Base-by-base conservation (phyloP, 2,888 invertebrate genomes). In the Lissonota sp. region DNA sequence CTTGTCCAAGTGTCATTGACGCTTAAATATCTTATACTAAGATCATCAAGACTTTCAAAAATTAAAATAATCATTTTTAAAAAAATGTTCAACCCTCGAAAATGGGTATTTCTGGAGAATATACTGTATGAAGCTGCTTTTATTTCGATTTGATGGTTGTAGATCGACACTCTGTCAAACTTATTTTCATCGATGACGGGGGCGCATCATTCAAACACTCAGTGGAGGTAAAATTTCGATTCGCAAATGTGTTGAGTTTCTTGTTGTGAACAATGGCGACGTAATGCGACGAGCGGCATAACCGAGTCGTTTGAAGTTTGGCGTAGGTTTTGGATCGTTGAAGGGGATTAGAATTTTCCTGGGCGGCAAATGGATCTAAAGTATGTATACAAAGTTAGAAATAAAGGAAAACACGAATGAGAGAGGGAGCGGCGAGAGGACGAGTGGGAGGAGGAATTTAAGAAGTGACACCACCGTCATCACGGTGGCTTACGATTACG, bases 401-500 rank as follows among this genome's bases (percentile, higher is more conserved):
- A 80, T 72, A 71, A 57, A 44, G 66, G 58, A 66, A 71, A 80
- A 80, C 39, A 75, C 53, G 40, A 46, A 58, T 39, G 39, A 49
- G 66, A 79, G 44, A 60, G 67, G 64, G 77, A 42, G 74, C 58
- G 76, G 73, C 53, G 57, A 71, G 58, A 58, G 62, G 74, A 75
- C 16, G 40, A 83, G 69, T 63, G 37, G 53, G 55, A 57, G 55
- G 55, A 64, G 73, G 42, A 49, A 70, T 37, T 57, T 26, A 16
- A n/a, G 72, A 64, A 74, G 76, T 82, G 72, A 75, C 77, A 58
- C 57, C 67, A 67, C 69, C 78, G 67, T 71, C 74, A 77, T 79
- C 75, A 83, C 84, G 84, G 85, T 80, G 69, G 83, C 84, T 86
- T 85, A 82, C 80, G 78, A 85, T 82, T 83, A 84, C 79, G 58